Conservation (phyloP, 2,888 invertebrate genomes). For the Aradus depressus region DNA sequence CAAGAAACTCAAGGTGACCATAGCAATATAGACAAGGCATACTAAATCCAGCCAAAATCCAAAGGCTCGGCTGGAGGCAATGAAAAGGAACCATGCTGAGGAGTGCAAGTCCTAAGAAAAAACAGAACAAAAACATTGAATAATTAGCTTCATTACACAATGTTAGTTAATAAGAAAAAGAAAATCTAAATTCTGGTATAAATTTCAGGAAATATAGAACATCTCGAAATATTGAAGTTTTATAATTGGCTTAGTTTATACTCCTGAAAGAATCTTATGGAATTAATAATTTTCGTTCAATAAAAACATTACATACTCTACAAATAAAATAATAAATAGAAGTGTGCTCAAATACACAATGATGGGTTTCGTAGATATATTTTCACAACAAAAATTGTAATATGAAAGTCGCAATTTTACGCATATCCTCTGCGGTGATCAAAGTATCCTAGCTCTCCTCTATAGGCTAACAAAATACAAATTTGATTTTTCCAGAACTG, state of each 20-base stretch:
- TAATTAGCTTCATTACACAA: slow-evolving; percentile 83
- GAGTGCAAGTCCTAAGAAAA: slow-evolving; percentile 38
- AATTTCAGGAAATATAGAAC: no score
- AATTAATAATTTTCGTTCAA: no score
- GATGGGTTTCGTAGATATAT: no score
- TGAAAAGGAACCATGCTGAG: slow-evolving; percentile 83
- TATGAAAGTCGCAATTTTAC: no score
- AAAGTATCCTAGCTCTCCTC: no score
- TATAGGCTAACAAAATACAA: no score
- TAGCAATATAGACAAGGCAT: slow-evolving; percentile 72
- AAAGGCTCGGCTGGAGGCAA: slow-evolving; percentile 82
- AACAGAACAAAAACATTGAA: slow-evolving; percentile 79
- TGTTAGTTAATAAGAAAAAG: slow-evolving; percentile 35
- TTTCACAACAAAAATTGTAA: no score
- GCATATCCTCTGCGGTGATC: no score
- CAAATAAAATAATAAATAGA: neutral
- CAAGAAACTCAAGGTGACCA: slow-evolving; percentile 78
- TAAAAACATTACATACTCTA: neutral
- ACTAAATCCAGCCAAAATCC: slow-evolving; percentile 86
- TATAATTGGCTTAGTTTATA: neutral
- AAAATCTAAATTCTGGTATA: no score
- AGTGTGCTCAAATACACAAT: no score
- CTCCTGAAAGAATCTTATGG: neutral
- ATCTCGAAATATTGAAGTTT: neutral
- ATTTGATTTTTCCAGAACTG: no score